A percentile compares a stretch with the other conserved stretches of the same genome.
Evolutionary conservation across 2,113 vertebrate species (phyloP).

Genomic region (Salminus brasiliensis): DNA sequence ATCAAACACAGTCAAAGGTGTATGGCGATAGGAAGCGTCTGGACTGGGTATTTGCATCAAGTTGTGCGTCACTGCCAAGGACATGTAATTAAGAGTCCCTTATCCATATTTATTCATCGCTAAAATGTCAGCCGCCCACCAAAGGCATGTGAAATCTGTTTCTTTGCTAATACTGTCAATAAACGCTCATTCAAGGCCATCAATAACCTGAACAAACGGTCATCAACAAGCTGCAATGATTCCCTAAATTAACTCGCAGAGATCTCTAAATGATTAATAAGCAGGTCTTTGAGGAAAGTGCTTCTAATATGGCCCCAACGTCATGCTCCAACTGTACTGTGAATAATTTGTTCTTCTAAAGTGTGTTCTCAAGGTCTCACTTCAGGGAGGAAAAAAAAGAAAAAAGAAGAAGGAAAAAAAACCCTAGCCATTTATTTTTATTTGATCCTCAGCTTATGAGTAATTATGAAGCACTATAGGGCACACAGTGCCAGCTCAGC

Average conservation of each 20-base stretch:
- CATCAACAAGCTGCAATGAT: constrained; percentile 32
- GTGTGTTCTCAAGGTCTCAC: constrained; percentile 50
- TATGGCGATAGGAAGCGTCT: background rate
- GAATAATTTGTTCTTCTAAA: constrained; percentile 49
- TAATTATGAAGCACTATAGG: constrained; percentile 68
- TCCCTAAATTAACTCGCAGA: constrained; percentile 7
- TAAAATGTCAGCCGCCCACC: background rate
- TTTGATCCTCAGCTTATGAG: constrained; percentile 67
- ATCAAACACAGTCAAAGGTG: constrained; percentile 3
- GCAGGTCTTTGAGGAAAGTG: constrained; percentile 24
- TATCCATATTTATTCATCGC: constrained; percentile 1
- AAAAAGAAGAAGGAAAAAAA: constrained; percentile 10
- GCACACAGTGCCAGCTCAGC: constrained; percentile 56
- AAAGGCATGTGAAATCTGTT: background rate
- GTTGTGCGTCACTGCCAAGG: background rate
- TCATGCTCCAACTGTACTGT: constrained; percentile 33
- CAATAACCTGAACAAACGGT: background rate
- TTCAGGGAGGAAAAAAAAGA: constrained; percentile 8
- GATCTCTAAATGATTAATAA: constrained; percentile 39
- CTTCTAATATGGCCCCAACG: constrained; percentile 10
- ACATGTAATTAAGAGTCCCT: background rate
- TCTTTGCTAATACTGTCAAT: background rate
- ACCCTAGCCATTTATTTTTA: constrained; percentile 65
- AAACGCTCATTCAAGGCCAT: constrained; percentile 23
- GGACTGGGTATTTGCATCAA: background rate